These are phyloP conservation scores for Enteromius paludinosus DNA, from an alignment of 2,797 vertebrate genomes.

Conservation along the genomic window DNA sequence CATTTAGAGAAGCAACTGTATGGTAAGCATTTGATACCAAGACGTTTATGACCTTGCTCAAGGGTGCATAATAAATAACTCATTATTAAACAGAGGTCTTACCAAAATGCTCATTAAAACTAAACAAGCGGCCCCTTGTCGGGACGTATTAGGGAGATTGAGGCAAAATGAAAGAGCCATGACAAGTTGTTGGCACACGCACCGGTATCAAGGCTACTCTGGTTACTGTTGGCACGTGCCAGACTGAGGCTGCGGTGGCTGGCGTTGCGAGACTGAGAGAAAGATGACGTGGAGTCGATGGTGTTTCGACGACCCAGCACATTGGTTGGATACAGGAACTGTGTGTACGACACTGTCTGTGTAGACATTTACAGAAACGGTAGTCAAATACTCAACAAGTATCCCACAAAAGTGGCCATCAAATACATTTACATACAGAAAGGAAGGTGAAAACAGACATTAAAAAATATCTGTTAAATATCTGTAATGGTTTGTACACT, in stretches of 20 bases:
- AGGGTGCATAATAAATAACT: neutral
- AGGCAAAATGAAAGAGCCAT: conserved; percentile 25
- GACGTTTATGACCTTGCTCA: conserved; percentile 19
- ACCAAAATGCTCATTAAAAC: conserved; percentile 31
- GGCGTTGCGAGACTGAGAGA: conserved; percentile 92
- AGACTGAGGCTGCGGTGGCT: conserved; percentile 96
- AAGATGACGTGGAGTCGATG: conserved; percentile 95
- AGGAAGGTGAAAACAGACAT: neutral
- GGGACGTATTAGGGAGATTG: neutral
- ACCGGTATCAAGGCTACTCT: conserved; percentile 97
- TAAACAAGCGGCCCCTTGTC: conserved; percentile 31
- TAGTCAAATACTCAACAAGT: neutral
- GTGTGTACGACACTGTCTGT: conserved; percentile 97
- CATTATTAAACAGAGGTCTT: conserved; percentile 31
- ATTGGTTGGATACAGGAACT: conserved; percentile 96
- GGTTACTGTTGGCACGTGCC: conserved; percentile 93
- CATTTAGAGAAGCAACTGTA: neutral
- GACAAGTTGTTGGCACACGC: conserved; percentile 31
- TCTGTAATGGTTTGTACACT: conserved; percentile 46
- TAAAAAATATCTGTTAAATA: neutral
- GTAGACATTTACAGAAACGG: conserved; percentile 47
- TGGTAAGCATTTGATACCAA: neutral
- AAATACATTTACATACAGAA: neutral
- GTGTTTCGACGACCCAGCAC: conserved; percentile 95
- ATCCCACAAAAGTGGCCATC: neutral